Evolutionary conservation across 1,140 invertebrate genomes (phyloP), one percentile per base, ranked within the genome.

Genomic region (Aphelinus atriplicis): DNA sequence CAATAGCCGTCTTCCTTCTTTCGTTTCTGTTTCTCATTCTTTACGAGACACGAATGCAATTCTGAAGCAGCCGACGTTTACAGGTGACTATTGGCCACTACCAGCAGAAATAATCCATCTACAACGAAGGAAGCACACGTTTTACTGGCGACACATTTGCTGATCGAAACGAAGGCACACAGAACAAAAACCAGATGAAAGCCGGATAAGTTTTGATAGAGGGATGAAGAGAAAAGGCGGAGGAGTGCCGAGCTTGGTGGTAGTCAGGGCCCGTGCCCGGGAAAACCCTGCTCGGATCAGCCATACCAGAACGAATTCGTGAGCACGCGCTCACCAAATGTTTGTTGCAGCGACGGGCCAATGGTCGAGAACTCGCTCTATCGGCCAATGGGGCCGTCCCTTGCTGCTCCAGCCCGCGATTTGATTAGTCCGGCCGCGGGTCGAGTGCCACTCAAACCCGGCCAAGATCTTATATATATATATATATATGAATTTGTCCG

Each of bases 261-360:
- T 48, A 55, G 56, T 50, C 51, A 9, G 45, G 3, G 63, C 10
- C 26, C 64, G 64, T 66, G 64, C 64, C 42, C 7, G 26, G 66
- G 66, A 68, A 68, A 68, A 58, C 10, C 55, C 3, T 4, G 50
- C 3, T 5, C 5, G 56, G 55, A 57, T 68, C 55, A 58, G 50
- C 6, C 60, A 62, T 3, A 43, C 42, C 26, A 62, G 26, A 62
- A 62, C 60, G 60, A 62, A 62, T 62, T 62, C 60, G 60, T 43
- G 10, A 62, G 7, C 60, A 62, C 60, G 60, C 42, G 60, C 60
- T 7, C 3, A 61, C 3, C 2, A 43, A 10, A 9, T 5, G 60
- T 43, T 61, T 45, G 26, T 0, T 26, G 26, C 26, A 26, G 26
- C 26, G 26, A 26, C 26, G 26, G 26, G 26, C 26, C 26, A 26